These are phyloP conservation scores for Leptura quadrifasciata DNA, from an alignment of 2,888 invertebrate genomes.

Conservation along the genomic window DNA sequence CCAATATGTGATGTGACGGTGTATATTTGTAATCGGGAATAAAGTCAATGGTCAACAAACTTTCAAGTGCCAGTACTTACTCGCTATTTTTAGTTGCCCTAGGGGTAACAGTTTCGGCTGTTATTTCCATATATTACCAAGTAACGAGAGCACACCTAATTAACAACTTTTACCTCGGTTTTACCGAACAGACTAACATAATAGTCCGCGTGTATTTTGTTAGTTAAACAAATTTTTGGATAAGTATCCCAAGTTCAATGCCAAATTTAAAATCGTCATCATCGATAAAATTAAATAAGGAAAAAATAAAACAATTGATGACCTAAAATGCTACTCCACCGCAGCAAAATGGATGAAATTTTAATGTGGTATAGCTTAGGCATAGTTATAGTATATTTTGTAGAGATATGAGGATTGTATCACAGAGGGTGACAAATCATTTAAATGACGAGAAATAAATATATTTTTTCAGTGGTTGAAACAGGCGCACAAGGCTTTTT, in stretches of 20 bases:
- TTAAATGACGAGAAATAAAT: too few relatives aligned
- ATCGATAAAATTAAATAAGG: neutral
- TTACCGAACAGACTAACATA: constrained; percentile 26
- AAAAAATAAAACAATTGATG: constrained; percentile 7
- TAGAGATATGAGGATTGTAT: too few relatives aligned
- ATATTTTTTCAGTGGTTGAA: too few relatives aligned
- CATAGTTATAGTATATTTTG: too few relatives aligned
- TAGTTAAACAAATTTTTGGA: constrained; percentile 38
- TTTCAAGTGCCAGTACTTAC: constrained; percentile 25
- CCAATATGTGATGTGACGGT: neutral
- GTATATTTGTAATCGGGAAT: neutral
- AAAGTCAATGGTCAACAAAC: constrained; percentile 27
- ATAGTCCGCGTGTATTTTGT: constrained; percentile 26
- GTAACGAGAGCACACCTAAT: constrained; percentile 2
- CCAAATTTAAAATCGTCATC: constrained; percentile 37
- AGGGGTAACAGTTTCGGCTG: constrained; percentile 11
- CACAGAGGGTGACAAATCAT: too few relatives aligned
- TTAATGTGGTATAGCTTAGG: too few relatives aligned
- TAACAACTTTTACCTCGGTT: constrained; percentile 16
- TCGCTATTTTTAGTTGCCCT: constrained; percentile 30
- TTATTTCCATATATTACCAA: constrained; percentile 17
- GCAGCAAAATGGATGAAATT: too few relatives aligned
- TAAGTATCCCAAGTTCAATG: constrained; percentile 30
- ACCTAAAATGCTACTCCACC: neutral
- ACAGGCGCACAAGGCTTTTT: too few relatives aligned